A percentile compares a stretch with the other conserved stretches of the same genome.
Evolutionary conservation across 2,113 vertebrate genomes (phyloP).

Genomic region (Gymnogyps californianus): DNA sequence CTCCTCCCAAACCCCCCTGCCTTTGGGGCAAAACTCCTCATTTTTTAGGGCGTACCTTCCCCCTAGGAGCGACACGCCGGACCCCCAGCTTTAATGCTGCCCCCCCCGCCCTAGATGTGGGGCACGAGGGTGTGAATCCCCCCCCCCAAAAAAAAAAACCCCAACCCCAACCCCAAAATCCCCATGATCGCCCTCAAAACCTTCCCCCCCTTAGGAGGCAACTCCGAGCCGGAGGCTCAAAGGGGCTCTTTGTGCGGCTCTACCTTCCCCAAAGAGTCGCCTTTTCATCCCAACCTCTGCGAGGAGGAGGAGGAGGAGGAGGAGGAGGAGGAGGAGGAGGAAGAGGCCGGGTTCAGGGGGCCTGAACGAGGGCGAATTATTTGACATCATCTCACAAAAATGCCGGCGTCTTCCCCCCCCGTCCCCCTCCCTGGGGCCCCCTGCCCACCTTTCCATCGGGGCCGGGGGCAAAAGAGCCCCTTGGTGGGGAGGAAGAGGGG

Average conservation of each 20-base stretch:
- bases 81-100: too few species aligned
- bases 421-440: not conserved
- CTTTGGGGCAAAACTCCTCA: not conserved
- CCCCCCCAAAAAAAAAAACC: not conserved
- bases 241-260: conserved; percentile 30
- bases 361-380: not conserved
- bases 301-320: not conserved
- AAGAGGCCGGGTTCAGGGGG: not conserved
- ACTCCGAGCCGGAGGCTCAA: too few species aligned
- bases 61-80: too few species aligned
- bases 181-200: not conserved
- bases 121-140: too few species aligned
- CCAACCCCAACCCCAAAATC: not conserved
- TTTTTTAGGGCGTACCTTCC: not conserved
- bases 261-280: conserved; percentile 18
- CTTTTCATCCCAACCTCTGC: conserved; percentile 31
- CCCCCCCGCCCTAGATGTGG: too few species aligned
- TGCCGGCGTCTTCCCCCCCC: not conserved
- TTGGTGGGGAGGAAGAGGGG: too few species aligned
- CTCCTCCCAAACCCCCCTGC: too few species aligned
- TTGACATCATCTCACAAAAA: not conserved
- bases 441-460: not conserved
- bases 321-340: not conserved
- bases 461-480: not conserved
- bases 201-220: too few species aligned